A percentile compares a stretch with the other conserved stretches of the same genome.
Conservation (phyloP, 1,140 invertebrate species). For the Bemisia tabaci region DNA sequence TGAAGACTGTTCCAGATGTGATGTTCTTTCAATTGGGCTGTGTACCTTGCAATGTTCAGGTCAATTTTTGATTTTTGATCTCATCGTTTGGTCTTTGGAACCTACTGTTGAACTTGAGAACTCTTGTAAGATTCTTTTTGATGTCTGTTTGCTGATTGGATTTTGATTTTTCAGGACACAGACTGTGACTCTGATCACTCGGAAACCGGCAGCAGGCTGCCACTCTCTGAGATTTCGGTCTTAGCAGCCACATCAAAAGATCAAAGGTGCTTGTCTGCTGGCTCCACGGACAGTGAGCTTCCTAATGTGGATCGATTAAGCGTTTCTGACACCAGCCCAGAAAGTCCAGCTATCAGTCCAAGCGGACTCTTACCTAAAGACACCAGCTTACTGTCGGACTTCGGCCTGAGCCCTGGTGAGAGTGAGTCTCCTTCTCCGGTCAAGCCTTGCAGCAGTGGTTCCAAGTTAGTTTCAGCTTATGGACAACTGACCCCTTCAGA, state of each 20-base stretch:
- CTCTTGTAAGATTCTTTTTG: too few species aligned
- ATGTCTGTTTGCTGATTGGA: too few species aligned
- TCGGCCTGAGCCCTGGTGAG: not conserved
- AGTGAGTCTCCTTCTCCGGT: not conserved
- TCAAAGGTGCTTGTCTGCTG: not conserved
- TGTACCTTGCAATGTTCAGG: too few species aligned
- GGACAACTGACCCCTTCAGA: not conserved
- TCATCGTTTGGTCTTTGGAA: too few species aligned
- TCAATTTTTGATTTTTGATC: too few species aligned
- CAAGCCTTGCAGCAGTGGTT: not conserved
- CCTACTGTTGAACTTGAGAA: too few species aligned
- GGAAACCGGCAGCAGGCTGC: not conserved
- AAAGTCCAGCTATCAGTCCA: not conserved
- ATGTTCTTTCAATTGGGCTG: too few species aligned
- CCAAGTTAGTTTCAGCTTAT: not conserved
- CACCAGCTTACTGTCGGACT: not conserved
- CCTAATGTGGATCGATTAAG: not conserved
- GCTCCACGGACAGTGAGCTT: not conserved
- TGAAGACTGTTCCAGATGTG: too few species aligned
- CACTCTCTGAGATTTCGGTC: not conserved
- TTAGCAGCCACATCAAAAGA: not conserved
- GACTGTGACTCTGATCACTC: not conserved
- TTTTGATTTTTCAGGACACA: not conserved
- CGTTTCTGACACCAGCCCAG: not conserved
- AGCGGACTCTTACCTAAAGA: not conserved